Evolutionary conservation across 2,888 invertebrate genomes (phyloP), one percentile per base, ranked within the genome.

Genomic region (Eubasilissa splendida): DNA sequence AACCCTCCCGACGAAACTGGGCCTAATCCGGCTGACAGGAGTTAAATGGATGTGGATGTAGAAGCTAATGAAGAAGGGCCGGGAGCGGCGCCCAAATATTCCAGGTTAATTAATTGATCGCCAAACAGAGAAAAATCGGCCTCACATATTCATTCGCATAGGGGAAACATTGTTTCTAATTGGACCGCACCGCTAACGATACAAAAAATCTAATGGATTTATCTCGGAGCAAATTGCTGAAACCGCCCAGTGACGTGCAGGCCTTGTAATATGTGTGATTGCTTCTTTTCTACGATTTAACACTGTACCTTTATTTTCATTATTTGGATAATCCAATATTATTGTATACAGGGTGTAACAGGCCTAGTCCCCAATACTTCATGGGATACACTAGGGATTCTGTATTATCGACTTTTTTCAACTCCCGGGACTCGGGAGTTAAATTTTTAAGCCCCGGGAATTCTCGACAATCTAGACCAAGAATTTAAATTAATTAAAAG

Each of bases 21-120:
- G 42, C 75, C 42, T 75, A 79, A 79, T 79, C 79, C 75, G 52
- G 50, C 68, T 79, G 79, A 79, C 79, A 79, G 75, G 50, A 75
- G 50, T 56, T 14, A 68, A 68, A 79, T 76, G 79, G 79, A 79
- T 79, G 75, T 59, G 75, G 66, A 74, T 70, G 77, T 70, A 71
- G 14, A 52, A 59, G 52, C 75, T 75, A 75, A 75, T 75, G 79
- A 79, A 79, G 75, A 79, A 68, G 58, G 52, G 33, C 66, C 14
- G 53, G 58, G 33, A 58, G 42, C 58, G 56, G 54, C 12, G 33
- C 58, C n/a, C 58, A n/a, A 54, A 73, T 54, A 56, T 8, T 68
- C 68, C 54, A 65, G 73, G 79, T 74, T 79, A 79, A 79, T 79
- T 79, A 79, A 79, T 79, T 79, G 79, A 79, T 79, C 56, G 79